Evolutionary conservation across 2,888 invertebrate genomes (phyloP).

Genomic region (Melanotus villosus): DNA sequence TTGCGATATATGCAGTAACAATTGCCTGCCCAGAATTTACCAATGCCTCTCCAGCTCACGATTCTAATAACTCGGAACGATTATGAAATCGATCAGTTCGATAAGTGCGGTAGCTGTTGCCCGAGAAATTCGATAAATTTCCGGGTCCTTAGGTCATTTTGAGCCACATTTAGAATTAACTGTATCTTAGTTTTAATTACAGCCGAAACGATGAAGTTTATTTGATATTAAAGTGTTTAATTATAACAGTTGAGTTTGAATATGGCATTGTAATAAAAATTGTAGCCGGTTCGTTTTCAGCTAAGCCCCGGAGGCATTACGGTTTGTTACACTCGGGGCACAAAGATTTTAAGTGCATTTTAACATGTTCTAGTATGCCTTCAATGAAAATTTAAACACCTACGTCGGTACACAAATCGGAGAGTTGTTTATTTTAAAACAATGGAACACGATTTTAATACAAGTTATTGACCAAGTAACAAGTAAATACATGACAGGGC

Average conservation of each 20-base stretch:
- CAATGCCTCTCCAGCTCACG: slow-evolving; percentile 31
- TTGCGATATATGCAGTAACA: not conserved
- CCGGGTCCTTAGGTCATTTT: slow-evolving; percentile 34
- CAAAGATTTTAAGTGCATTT: not conserved
- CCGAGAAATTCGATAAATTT: slow-evolving; percentile 17
- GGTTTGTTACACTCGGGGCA: slow-evolving; percentile 11
- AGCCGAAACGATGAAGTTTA: not conserved
- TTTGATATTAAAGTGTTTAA: slow-evolving; percentile 16
- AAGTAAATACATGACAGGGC: slow-evolving; percentile 67
- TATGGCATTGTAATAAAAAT: not conserved
- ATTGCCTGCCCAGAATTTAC: slow-evolving; percentile 7
- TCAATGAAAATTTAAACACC: slow-evolving; percentile 62
- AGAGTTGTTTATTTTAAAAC: slow-evolving; percentile 68
- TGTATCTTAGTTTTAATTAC: slow-evolving; percentile 35
- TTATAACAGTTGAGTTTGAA: not conserved
- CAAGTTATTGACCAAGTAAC: slow-evolving; percentile 66
- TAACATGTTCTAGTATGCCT: slow-evolving; percentile 1
- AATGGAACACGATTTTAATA: slow-evolving; percentile 68
- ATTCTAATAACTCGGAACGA: slow-evolving; percentile 37
- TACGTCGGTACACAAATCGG: slow-evolving; percentile 59
- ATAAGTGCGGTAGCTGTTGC: slow-evolving; percentile 28
- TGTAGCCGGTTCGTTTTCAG: not conserved
- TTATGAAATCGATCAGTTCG: slow-evolving; percentile 41
- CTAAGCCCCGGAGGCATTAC: not conserved
- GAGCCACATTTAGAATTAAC: slow-evolving; percentile 38